Base-by-base conservation (phyloP, 2,888 invertebrate species). In the Nowickia ferox region DNA sequence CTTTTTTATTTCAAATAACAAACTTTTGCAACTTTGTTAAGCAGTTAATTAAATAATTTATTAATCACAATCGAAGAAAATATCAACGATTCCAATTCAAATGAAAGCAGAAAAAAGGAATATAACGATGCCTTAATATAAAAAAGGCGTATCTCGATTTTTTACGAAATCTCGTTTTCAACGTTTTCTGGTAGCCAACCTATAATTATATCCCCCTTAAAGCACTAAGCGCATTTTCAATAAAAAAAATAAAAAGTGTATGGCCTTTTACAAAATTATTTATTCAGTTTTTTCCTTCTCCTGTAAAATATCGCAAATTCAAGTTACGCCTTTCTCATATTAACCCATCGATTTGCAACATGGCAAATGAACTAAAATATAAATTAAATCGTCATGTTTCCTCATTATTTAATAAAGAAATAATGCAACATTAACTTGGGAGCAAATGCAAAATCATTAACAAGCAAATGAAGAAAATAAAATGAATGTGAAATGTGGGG, bases 361-460 rank as follows among this genome's bases (percentile, higher is more conserved):
- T 75, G 38, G 76, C 38, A 76, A 76, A 69, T 15, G 40, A 48
- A n/a, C 65, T 15, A 57, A 61, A 59, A 59, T 61, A 55, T 74
- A 75, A 79, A 84, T 84, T 63, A 79, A 79, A 55, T 69, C 69
- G 44, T 79, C 69, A 65, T 48, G 42, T 63, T 75, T 68, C 57
- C 48, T 71, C 19, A 83, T 77, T 76, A 77, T 83, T 72, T 63
- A 77, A 77, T 72, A 48, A 71, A 66, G 59, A 77, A 46, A 44
- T 38, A 71, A 63, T 30, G 44, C 40, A n/a, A 38, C 9, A 48
- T 1, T 15, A 13, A 44, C 38, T 40, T 30, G 13, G 15, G 10
- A 44, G 44, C 42, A 78, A 42, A n/a, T 40, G 6, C 17, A 59
- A 17, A 51, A 42, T 53, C 51, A 78, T 78, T 51, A 69, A 68